Base-by-base conservation (phyloP, 2,113 vertebrate species). In the Poeciliopsis turrubarensis region DNA sequence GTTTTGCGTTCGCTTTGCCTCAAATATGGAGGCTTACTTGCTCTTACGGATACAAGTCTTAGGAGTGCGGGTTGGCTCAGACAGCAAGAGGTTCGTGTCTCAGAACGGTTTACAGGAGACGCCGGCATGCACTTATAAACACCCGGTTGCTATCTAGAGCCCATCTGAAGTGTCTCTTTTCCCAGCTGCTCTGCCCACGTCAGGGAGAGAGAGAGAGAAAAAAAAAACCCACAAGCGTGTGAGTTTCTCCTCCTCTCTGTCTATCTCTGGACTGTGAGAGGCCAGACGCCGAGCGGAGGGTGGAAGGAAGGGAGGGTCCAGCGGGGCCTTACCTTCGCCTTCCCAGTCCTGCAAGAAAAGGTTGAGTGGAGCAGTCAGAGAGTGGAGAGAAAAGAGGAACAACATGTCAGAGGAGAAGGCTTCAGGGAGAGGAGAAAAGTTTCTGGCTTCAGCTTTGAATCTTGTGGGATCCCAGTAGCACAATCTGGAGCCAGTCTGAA, bases 121-220 rank as follows among this genome's bases (percentile, higher is more conserved):
- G 62, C 54, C 47, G 31, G 34, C 68, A 60, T 39, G 67, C 65
- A 86, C 65, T 68, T n/a, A 77, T 37, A 77, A 65, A 76, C 60
- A 77, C 77, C 1, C 34, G 30, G 22, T 10, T 22, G 17, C 47
- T 47, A 32, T 61, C 77, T 61, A 60, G 57, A 47, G 72, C 72
- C 44, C 31, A 41, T 68, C 60, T 75, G 80, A 86, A 64, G 80
- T 92, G 88, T 78, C 72, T 85, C 81, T 87, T 90, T 92, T 79
- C 84, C 82, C 78, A 80, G 89, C 94, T 94, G 93, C 89, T 93
- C 86, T 92, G 90, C 91, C 92, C 73, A 70, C 70, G 75, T 87
- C 83, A 74, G 80, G 64, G 84, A 17, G 17, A 15, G 14, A 32
- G 32, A 32, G 34, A 37, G 34, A 37, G 34, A 73, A 89, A 84